phyloP scores from a whole-genome alignment of 2,888 invertebrate species.

The Acleris sparsana region DNA sequence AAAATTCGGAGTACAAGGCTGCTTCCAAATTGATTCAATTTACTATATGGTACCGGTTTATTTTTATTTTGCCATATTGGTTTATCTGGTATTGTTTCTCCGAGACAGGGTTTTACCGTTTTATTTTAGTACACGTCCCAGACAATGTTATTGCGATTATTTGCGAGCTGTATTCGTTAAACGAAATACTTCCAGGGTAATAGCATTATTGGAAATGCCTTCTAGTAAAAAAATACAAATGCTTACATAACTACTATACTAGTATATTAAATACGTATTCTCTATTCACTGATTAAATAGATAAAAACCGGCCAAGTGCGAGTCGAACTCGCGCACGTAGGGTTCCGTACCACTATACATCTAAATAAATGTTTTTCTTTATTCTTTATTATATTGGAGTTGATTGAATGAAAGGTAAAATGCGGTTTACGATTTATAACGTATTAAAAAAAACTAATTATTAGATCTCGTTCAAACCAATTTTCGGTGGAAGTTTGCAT shows the following conservation, averaged over 20 bases:
- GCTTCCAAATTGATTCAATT: slow-evolving; percentile 1
- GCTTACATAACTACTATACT: background rate
- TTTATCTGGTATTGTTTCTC: background rate
- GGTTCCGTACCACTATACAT: too few species aligned
- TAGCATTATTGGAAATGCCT: background rate
- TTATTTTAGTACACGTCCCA: background rate
- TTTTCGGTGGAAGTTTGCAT: too few species aligned
- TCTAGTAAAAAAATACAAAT: background rate
- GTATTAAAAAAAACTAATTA: too few species aligned
- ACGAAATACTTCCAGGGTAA: background rate
- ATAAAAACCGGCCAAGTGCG: too few species aligned
- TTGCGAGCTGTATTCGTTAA: background rate
- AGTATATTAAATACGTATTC: too few species aligned
- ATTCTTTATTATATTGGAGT: too few species aligned
- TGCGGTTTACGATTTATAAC: too few species aligned
- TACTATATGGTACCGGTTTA: background rate
- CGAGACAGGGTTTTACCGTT: background rate
- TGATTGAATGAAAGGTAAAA: too few species aligned
- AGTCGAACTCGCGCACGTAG: too few species aligned
- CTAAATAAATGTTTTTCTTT: too few species aligned
- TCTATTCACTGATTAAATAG: too few species aligned
- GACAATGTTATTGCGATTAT: slow-evolving; percentile 1
- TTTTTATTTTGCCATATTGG: background rate
- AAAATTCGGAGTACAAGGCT: background rate
- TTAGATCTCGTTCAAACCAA: too few species aligned